Base-by-base conservation (phyloP, 1,140 invertebrate genomes). In the Pissodes strobi region DNA sequence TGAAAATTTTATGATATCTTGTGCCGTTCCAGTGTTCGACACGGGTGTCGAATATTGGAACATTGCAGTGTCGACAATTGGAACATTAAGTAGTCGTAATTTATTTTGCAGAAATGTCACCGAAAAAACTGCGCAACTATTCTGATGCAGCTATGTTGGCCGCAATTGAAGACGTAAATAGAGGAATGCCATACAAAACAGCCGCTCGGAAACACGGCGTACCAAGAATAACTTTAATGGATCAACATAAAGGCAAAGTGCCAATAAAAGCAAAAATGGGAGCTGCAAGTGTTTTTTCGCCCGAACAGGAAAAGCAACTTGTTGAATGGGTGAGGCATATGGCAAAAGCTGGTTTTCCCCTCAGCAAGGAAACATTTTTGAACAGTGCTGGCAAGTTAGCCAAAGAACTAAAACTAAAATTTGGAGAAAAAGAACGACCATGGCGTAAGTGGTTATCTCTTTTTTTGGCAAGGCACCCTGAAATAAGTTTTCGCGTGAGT, bases 391-490 rank as follows among this genome's bases (percentile, higher is more conserved):
- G n/a, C n/a, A n/a, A 34, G n/a, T 8, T 8, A 34, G 6, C 6
- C n/a, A n/a, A 34, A 37, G 13, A 19, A 69, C 22, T 10, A 23
- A 10, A 74, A 69, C 58, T 63, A 65, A 17, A 74, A 75, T 68
- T 61, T 41, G 34, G 59, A 74, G 58, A 68, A 72, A 30, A n/a
- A n/a, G n/a, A n/a, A n/a, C 62, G 38, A 34, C 74, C 74, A 8
- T 69, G 70, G 5, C 56, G 69, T 21, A 60, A 59, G 10, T 78
- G 74, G 76, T 73, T 69, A 46, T 61, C 72, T 10, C 49, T 53
- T 2, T 78, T 76, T 71, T 37, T 76, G 45, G 70, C 62, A 34
- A 22, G 69, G 22, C 69, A 78, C 60, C 69, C 69, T 39, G 51
- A 67, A 39, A 58, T 78, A 9, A 49, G 49, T 12, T 22, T 39